Conservation (phyloP, 2,113 vertebrate genomes). For the Fulica atra region DNA sequence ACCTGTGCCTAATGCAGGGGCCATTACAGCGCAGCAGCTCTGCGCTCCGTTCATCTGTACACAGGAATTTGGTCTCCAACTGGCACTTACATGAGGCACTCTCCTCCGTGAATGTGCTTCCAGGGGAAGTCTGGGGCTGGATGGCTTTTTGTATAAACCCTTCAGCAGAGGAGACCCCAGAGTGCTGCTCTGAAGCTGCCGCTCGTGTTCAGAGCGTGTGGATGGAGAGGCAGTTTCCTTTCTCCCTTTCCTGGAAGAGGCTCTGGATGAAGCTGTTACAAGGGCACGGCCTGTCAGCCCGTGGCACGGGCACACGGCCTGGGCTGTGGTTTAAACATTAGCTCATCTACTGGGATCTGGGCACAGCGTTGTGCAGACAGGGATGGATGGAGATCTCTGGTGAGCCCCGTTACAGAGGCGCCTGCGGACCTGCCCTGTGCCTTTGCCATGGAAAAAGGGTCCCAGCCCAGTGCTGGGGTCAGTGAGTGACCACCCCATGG, state of each 20-base stretch:
- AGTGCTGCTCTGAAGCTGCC: neutral
- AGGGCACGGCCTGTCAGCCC: too few species aligned
- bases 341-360: neutral
- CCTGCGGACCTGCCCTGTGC: too few species aligned
- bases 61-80: neutral
- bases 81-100: neutral
- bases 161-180: neutral
- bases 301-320: neutral
- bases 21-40: neutral
- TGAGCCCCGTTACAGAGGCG: neutral
- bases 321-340: neutral
- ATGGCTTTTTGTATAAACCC: neutral
- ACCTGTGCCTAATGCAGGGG: neutral
- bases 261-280: neutral
- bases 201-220: neutral
- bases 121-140: neutral
- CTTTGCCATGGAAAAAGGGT: neutral
- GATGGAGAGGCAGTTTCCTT: neutral
- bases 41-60: neutral
- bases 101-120: neutral
- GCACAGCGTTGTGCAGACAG: accelerated
- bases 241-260: neutral
- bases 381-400: neutral
- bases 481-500: accelerated
- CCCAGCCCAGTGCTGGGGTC: too few species aligned